These are phyloP conservation scores for Cosmia pyralina DNA, from an alignment of 2,888 invertebrate genomes.

Conservation along the genomic window DNA sequence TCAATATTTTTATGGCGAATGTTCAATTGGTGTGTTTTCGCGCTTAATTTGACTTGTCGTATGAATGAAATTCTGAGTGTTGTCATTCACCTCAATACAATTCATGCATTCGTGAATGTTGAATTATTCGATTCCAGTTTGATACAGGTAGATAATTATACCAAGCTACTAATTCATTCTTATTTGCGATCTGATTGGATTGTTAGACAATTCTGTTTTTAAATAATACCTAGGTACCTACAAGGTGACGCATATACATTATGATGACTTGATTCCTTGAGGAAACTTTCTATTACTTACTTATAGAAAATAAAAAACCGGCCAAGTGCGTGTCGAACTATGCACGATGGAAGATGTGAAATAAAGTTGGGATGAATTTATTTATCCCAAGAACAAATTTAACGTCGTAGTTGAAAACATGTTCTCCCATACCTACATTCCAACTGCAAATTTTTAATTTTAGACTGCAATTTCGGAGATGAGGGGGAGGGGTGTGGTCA, in stretches of 20 bases:
- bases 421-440: no score
- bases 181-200: not conserved
- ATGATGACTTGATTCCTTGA: not conserved
- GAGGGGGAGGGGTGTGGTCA: no score
- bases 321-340: no score
- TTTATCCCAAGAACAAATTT: no score
- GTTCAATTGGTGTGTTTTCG: conserved; percentile 36
- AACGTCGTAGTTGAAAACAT: no score
- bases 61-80: conserved; percentile 26
- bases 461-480: no score
- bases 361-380: no score
- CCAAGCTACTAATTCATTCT: not conserved
- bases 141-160: not conserved
- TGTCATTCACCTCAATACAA: conserved; percentile 4
- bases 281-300: not conserved
- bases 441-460: no score
- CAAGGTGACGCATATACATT: no score
- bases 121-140: conserved; percentile 9
- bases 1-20: conserved; percentile 58
- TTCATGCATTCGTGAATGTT: not conserved
- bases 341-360: no score
- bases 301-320: no score
- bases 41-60: conserved; percentile 32
- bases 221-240: not conserved
- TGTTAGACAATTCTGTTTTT: not conserved